phyloP scores from a whole-genome alignment of 2,888 invertebrate genomes.

The Acutogordius australiensis region DNA sequence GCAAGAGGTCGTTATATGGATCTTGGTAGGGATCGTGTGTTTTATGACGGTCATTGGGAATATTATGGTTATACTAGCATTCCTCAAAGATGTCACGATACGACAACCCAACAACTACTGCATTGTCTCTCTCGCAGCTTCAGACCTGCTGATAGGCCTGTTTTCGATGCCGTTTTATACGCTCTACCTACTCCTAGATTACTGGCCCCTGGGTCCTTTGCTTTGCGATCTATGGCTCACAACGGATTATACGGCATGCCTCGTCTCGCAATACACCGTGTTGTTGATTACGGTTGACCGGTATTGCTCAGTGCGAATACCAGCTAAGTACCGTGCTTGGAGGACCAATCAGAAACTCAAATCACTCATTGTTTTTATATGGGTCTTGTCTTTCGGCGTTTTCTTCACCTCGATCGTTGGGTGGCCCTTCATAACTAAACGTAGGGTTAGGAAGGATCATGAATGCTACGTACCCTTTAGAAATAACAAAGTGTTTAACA shows the following conservation, averaged over 20 bases:
- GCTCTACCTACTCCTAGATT: slow-evolving; percentile 72
- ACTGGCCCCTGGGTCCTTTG: slow-evolving; percentile 80
- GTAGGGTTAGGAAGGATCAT: slow-evolving; percentile 33
- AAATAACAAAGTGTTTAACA: slow-evolving; percentile 21
- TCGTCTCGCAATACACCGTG: slow-evolving; percentile 95
- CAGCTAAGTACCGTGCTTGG: slow-evolving; percentile 22
- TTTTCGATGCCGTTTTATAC: slow-evolving; percentile 96
- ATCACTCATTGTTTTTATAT: slow-evolving; percentile 19
- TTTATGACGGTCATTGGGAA: slow-evolving; percentile 75
- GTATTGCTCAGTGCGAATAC: slow-evolving; percentile 19
- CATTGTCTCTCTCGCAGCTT: slow-evolving; percentile 83
- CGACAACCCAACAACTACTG: slow-evolving; percentile 95
- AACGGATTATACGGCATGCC: slow-evolving; percentile 88
- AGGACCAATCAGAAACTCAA: slow-evolving; percentile 52
- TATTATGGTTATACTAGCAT: slow-evolving; percentile 67
- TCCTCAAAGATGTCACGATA: slow-evolving; percentile 58
- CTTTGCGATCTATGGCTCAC: slow-evolving; percentile 92
- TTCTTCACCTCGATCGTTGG: slow-evolving; percentile 22
- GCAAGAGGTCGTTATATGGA: slow-evolving; percentile 59
- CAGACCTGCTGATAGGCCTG: slow-evolving; percentile 81
- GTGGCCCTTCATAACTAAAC: slow-evolving; percentile 19
- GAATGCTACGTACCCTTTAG: slow-evolving; percentile 21
- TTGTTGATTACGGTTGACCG: slow-evolving; percentile 88
- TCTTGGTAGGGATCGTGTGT: slow-evolving; percentile 55
- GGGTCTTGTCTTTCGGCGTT: slow-evolving; percentile 20